Evolutionary conservation across 2,888 invertebrate species (phyloP), one percentile per base, ranked within the genome.

Genomic region (Micropterix aruncella): DNA sequence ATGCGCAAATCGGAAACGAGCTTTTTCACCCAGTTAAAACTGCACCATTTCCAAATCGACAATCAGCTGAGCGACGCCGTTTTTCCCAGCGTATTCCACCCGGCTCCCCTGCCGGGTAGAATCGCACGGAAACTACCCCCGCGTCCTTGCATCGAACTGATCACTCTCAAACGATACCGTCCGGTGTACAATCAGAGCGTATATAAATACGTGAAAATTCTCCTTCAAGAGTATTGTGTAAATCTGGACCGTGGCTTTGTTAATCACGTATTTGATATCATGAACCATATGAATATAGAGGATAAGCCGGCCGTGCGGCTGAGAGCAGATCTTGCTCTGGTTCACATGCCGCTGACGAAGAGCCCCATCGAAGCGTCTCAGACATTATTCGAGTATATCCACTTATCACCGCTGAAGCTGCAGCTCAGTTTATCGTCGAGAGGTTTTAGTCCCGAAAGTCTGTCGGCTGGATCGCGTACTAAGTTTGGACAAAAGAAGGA

Each of bases 41-140:
- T 86, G 14, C 83, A 88, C 55, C 60, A 66, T 46, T 56, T 75
- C 17, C 74, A 89, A 73, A 68, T 89, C 47, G 89, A 90, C 61
- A 87, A 88, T 60, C 83, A 84, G 60, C 57, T 80, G 48, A 67
- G 71, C 42, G 81, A 83, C 55, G 80, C 83, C 12, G 74, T 79
- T 37, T 83, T 80, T 56, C 82, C 83, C 0, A 75, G 78, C 37
- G 77, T 82, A 7, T 54, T 84, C 12, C 71, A 79, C 53, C 78
- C 81, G 0, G 72, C 75, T 1, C 77, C 82, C 1, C 52, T 70
- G 14, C 65, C 76, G 1, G 49, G 57, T 15, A 63, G 65, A 44
- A 59, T 66, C 18, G 58, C 70, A 12, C 68, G 70, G 53, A 66
- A 65, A 51, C 55, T 59, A 39, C 66, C 73, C 2, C 67, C 73